Percentiles rank a stretch among this genome's conserved stretches.
Conservation (phyloP, 64 coral and sea anemone species). For the Exaiptasia diaphana region DNA sequence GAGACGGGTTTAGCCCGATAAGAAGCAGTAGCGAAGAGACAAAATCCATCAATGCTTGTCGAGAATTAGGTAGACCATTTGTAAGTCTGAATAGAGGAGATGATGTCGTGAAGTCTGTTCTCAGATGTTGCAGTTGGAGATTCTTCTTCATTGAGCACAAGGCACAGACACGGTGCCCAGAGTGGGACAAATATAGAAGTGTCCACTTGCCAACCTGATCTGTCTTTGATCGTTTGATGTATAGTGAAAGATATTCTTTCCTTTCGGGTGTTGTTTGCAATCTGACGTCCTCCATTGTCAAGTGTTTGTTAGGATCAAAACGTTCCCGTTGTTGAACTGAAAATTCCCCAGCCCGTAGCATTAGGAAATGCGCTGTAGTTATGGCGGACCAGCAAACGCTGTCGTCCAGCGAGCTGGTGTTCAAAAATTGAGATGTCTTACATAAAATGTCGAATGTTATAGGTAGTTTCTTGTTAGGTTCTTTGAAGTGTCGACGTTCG, state of each 20-base stretch:
- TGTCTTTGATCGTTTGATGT: slow-evolving; percentile 25
- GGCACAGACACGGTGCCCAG: neutral
- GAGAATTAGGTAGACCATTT: neutral
- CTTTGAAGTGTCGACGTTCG: neutral
- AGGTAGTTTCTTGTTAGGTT: neutral
- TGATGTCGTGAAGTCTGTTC: too few relatives aligned
- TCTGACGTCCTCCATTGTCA: neutral
- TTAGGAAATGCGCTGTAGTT: slow-evolving; percentile 3
- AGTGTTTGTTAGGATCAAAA: neutral
- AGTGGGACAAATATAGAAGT: neutral
- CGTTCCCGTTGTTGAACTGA: neutral
- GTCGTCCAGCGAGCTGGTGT: neutral
- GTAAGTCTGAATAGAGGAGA: neutral
- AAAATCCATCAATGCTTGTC: neutral
- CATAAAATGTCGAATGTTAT: neutral
- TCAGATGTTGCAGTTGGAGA: neutral
- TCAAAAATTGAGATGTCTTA: neutral
- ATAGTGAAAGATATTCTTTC: neutral
- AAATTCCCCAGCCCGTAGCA: slow-evolving; percentile 18
- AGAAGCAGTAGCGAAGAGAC: neutral
- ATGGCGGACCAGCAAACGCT: neutral
- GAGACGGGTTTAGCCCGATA: neutral
- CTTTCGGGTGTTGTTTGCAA: neutral
- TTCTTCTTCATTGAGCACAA: slow-evolving; percentile 9
- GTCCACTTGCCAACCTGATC: neutral